These are phyloP conservation scores for Scomber colias DNA, from an alignment of 2,113 vertebrate species.

Conservation along the genomic window DNA sequence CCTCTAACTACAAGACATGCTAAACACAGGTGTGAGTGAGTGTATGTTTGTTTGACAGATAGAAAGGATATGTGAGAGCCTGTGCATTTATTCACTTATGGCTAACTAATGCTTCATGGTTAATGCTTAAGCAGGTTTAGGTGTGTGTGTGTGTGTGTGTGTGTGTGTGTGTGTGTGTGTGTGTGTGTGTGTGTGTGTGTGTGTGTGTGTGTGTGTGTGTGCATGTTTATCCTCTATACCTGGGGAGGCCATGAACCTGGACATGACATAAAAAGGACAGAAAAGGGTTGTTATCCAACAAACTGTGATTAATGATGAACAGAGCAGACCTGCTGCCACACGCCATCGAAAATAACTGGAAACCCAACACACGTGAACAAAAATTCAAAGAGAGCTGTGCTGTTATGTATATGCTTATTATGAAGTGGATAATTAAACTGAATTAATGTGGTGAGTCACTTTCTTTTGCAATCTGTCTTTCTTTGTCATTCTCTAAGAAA, in stretches of 20 bases:
- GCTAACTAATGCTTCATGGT: constrained; percentile 39
- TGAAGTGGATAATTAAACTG: constrained; percentile 36
- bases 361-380: constrained; percentile 20
- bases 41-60: constrained; percentile 40
- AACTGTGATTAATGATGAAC: constrained; percentile 38
- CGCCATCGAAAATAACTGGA: constrained; percentile 26
- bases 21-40: constrained; percentile 81
- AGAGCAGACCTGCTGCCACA: constrained; percentile 60
- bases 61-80: constrained; percentile 45
- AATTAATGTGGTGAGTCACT: constrained; percentile 49
- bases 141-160: constrained; percentile 39
- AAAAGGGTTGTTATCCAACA: constrained; percentile 36
- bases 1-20: constrained; percentile 66
- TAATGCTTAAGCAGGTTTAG: constrained; percentile 73
- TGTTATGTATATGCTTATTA: constrained; percentile 45
- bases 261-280: constrained; percentile 24
- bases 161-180: constrained; percentile 13
- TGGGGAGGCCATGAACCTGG: constrained; percentile 42
- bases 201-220: constrained; percentile 39
- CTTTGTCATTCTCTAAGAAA: constrained; percentile 49
- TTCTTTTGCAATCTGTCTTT: constrained; percentile 14
- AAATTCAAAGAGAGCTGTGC: constrained; percentile 18
- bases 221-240: constrained; percentile 38
- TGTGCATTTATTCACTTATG: constrained; percentile 64
- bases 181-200: constrained; percentile 42